phyloP scores from a whole-genome alignment of 2,797 vertebrate species.

The Sus cebifrons region DNA sequence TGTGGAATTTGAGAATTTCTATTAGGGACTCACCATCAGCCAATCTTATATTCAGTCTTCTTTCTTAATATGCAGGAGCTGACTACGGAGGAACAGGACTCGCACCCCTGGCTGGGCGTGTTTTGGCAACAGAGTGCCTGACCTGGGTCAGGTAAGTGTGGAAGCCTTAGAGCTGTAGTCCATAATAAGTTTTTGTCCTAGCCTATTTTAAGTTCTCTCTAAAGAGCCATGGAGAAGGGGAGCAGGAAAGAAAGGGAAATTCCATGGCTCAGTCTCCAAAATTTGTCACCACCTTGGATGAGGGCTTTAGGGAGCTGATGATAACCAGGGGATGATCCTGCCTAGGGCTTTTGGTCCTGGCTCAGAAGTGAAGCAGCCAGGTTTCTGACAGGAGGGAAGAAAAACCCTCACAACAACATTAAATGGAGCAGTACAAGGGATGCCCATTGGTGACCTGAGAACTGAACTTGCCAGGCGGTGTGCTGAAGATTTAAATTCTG shows the following conservation, averaged over 20 bases:
- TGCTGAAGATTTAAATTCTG: conserved; percentile 53
- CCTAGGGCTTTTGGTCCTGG: neutral
- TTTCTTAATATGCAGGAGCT: conserved; percentile 68
- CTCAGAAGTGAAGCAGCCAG: neutral
- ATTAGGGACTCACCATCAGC: neutral
- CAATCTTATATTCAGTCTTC: neutral
- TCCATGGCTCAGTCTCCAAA: neutral
- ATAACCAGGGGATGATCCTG: neutral
- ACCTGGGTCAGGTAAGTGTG: conserved; percentile 83
- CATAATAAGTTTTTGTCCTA: neutral
- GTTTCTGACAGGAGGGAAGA: neutral
- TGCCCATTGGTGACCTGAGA: neutral
- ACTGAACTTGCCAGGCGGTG: neutral
- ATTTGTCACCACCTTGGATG: neutral
- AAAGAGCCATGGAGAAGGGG: neutral
- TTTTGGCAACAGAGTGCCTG: conserved; percentile 65
- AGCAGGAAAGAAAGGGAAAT: neutral
- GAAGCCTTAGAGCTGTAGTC: neutral
- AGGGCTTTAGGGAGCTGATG: neutral
- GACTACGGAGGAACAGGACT: conserved; percentile 1
- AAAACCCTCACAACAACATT: neutral
- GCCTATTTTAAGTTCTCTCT: neutral
- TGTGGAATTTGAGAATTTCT: neutral
- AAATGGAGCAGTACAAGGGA: neutral
- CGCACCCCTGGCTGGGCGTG: conserved; percentile 51